Evolutionary conservation across 2,888 invertebrate species (phyloP).

Genomic region (Drosophila algonquin): DNA sequence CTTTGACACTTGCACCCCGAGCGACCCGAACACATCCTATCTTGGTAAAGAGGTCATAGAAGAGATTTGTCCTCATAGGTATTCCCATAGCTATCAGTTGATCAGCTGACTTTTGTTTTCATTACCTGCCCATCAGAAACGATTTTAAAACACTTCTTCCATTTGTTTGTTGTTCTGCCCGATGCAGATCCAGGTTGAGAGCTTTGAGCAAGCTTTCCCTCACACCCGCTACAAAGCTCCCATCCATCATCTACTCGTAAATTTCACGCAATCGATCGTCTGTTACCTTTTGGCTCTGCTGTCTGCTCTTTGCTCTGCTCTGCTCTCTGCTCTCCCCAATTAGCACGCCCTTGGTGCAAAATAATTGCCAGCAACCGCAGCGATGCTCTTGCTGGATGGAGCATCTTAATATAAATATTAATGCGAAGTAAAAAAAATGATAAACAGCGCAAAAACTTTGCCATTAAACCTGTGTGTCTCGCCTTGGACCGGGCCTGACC

Average conservation of each 20-base stretch:
- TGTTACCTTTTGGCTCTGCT: no score
- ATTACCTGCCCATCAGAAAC: not conserved
- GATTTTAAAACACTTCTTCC: not conserved
- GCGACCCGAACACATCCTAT: not conserved
- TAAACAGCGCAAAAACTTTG: constrained; percentile 15
- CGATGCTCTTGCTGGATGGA: constrained; percentile 3
- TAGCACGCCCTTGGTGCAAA: constrained; percentile 19
- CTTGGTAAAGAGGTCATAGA: not conserved
- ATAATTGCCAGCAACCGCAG: constrained; percentile 14
- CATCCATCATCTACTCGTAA: not conserved
- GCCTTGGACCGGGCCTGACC: constrained; percentile 41
- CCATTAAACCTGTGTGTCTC: constrained; percentile 31
- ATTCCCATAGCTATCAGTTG: not conserved
- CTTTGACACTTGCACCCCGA: constrained; percentile 13
- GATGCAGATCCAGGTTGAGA: not conserved
- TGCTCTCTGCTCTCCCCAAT: constrained; percentile 19
- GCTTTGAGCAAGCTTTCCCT: constrained; percentile 1
- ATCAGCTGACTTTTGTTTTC: not conserved
- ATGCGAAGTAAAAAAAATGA: constrained; percentile 15
- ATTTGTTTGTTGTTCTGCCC: not conserved
- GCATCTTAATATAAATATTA: constrained; percentile 15
- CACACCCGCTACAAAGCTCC: not conserved
- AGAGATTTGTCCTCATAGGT: not conserved
- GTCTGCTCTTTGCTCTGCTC: not conserved
- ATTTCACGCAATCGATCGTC: not conserved